These are phyloP conservation scores for Pterobdella sp. DNA, from an alignment of 2,888 invertebrate species.

Conservation along the genomic window DNA sequence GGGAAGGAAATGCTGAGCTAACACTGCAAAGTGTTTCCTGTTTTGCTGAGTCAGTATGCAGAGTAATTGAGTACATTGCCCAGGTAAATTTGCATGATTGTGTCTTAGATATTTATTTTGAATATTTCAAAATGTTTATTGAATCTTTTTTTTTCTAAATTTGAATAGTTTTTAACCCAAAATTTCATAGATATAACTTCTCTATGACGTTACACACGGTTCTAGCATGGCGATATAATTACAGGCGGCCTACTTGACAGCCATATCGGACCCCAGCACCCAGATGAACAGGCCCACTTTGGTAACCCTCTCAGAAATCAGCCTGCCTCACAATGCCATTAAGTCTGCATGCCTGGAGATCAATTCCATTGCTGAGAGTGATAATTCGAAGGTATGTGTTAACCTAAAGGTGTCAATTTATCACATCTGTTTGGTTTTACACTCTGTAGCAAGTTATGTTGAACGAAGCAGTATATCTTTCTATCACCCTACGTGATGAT, in stretches of 20 bases:
- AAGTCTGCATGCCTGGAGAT: constrained; percentile 70
- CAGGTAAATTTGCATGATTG: constrained; percentile 55
- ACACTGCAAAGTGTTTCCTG: constrained; percentile 75
- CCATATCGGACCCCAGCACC: constrained; percentile 80
- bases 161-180: not conserved
- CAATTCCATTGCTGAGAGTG: constrained; percentile 47
- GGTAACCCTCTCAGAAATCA: constrained; percentile 49
- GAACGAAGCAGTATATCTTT: no score
- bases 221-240: no score
- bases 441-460: no score
- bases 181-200: not conserved
- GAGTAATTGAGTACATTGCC: constrained; percentile 81
- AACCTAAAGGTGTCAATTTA: not conserved
- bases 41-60: constrained; percentile 80
- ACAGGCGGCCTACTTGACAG: constrained; percentile 80
- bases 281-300: constrained; percentile 67
- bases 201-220: not conserved
- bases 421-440: no score
- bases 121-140: no score
- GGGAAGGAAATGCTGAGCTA: constrained; percentile 71
- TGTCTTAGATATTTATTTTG: no score
- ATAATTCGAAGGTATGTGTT: constrained; percentile 46
- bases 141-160: no score
- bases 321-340: constrained; percentile 78
- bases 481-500: no score